These are phyloP conservation scores for Odontothrips loti DNA, from an alignment of 2,888 invertebrate species.

Conservation along the genomic window DNA sequence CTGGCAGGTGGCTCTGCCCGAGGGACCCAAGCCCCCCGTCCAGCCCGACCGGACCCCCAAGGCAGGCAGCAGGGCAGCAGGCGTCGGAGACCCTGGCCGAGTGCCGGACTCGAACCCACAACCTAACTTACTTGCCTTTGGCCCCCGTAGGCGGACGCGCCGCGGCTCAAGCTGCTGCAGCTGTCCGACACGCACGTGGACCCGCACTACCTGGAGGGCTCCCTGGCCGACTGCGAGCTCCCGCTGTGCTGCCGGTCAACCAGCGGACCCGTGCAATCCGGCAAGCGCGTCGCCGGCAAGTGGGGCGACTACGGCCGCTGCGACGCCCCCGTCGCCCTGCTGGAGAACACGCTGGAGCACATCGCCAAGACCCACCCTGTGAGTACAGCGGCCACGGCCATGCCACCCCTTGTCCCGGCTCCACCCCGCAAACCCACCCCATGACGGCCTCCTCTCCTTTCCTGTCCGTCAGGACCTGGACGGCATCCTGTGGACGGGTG, in stretches of 20 bases:
- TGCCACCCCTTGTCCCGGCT: not conserved
- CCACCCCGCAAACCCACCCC: no score
- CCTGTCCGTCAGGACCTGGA: conserved; percentile 23
- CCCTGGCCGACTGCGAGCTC: conserved; percentile 27
- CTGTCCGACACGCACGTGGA: conserved; percentile 29
- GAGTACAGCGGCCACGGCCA: not conserved
- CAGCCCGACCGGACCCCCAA: conserved; percentile 8
- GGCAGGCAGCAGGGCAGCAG: conserved; percentile 17
- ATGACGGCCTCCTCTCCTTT: not conserved
- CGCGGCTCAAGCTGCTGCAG: conserved; percentile 28
- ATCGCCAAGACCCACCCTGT: conserved; percentile 8
- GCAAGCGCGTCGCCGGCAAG: not conserved
- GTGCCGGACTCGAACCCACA: not conserved
- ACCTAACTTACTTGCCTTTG: not conserved
- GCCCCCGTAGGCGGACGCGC: not conserved
- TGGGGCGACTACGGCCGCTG: conserved; percentile 30
- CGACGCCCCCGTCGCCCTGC: conserved; percentile 27
- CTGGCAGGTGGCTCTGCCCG: conserved; percentile 17
- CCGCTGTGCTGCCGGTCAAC: conserved; percentile 15
- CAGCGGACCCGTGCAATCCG: not conserved
- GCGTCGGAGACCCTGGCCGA: not conserved
- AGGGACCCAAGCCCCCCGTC: conserved; percentile 21
- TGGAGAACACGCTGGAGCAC: conserved; percentile 29
- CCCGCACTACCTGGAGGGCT: conserved; percentile 27
- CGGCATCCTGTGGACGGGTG: conserved; percentile 32